Evolutionary conservation across 2,888 invertebrate species (phyloP).

Genomic region (Taphrorychus bicolor): DNA sequence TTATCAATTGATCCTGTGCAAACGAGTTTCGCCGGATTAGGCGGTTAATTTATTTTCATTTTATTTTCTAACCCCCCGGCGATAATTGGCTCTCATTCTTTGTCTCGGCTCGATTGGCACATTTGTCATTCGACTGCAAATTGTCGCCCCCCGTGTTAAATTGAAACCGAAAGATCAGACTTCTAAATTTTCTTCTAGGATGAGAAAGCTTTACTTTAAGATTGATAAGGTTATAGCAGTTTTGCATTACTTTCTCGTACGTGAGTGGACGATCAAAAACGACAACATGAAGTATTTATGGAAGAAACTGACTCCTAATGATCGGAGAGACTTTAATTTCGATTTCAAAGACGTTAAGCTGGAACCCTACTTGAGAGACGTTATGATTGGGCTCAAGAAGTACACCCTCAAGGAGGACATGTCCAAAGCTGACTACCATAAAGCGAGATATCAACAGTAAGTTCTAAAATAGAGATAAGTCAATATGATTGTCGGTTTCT

Average conservation of each 20-base stretch:
- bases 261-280: conserved; percentile 48
- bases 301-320: conserved; percentile 42
- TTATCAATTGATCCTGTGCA: conserved; percentile 14
- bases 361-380: conserved; percentile 42
- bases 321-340: conserved; percentile 45
- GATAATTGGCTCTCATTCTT: neutral
- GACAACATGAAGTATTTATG: conserved; percentile 44
- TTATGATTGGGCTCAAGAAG: conserved; percentile 46
- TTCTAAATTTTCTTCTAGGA: conserved; percentile 37
- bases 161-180: neutral
- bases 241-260: conserved; percentile 44
- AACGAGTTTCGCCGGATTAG: neutral
- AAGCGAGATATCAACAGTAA: conserved; percentile 43
- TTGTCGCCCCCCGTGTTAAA: neutral
- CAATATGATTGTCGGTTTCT: no score
- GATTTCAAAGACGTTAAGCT: conserved; percentile 45
- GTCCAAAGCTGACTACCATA: conserved; percentile 42
- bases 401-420: conserved; percentile 49
- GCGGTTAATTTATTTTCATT: neutral
- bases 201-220: conserved; percentile 46
- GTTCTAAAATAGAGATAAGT: no score
- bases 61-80: neutral
- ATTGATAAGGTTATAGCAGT: conserved; percentile 43
- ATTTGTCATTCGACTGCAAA: neutral
- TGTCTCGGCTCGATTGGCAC: neutral